These are phyloP conservation scores for Himalopsyche japonica DNA, from an alignment of 2,888 invertebrate genomes.

Conservation along the genomic window DNA sequence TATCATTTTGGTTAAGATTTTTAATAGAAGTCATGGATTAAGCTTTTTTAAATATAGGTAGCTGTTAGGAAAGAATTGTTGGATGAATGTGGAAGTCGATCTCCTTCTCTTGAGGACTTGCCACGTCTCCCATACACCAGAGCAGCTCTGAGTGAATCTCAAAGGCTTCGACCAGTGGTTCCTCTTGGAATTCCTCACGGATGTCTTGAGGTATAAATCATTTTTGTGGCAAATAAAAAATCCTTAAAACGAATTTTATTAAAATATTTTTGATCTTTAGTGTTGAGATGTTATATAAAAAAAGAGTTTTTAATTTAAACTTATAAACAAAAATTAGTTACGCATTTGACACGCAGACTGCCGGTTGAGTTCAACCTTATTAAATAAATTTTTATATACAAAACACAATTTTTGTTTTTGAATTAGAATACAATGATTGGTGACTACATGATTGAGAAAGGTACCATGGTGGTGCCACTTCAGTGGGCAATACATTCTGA, in stretches of 20 bases:
- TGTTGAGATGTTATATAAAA: no score
- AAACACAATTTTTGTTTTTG: conserved; percentile 4
- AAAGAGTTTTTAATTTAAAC: no score
- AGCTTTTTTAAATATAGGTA: conserved; percentile 56
- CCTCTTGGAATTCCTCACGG: conserved; percentile 88
- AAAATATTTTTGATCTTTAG: no score
- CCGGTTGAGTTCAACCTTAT: no score
- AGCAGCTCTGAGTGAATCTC: conserved; percentile 78
- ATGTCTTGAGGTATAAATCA: conserved; percentile 53
- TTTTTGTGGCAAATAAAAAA: neutral
- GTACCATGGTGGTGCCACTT: conserved; percentile 75
- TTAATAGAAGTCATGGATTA: no score
- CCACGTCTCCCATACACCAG: conserved; percentile 63
- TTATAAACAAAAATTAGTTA: no score
- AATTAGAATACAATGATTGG: conserved; percentile 61
- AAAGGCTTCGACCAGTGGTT: conserved; percentile 77
- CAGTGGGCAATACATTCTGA: conserved; percentile 83
- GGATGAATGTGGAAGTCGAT: conserved; percentile 46
- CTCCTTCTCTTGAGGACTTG: conserved; percentile 60
- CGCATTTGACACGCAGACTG: no score
- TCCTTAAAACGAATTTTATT: no score
- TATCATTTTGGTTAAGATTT: no score
- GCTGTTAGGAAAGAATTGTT: conserved; percentile 63
- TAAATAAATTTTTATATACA: neutral
- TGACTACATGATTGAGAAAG: conserved; percentile 68